Conservation (phyloP, 2,797 vertebrate species). For the Sarcophilus harrisii region DNA sequence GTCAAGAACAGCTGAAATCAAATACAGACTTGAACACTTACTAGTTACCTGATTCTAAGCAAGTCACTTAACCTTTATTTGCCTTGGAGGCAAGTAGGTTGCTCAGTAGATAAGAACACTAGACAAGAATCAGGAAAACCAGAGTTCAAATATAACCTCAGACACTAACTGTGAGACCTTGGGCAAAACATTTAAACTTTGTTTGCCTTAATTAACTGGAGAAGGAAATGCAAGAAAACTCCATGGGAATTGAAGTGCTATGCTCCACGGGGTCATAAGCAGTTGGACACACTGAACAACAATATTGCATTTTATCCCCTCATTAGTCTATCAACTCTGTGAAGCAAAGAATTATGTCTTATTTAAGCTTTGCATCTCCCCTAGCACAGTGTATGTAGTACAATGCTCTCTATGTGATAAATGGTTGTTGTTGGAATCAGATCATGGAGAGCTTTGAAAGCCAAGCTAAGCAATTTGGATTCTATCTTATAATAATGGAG, state of each 20-base stretch:
- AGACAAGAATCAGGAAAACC: too few relatives aligned
- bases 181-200: too few relatives aligned
- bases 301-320: background rate
- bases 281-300: background rate
- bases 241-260: background rate
- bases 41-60: background rate
- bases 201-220: background rate
- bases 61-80: background rate
- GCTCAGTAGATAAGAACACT: too few relatives aligned
- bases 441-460: background rate
- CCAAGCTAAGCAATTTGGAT: background rate
- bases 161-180: too few relatives aligned
- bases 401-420: background rate
- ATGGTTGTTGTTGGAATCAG: background rate
- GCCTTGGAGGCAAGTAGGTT: too few relatives aligned
- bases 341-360: background rate
- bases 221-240: background rate
- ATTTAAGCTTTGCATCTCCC: background rate
- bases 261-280: background rate
- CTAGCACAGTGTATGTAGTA: background rate
- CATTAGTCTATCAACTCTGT: background rate
- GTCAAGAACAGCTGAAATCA: background rate
- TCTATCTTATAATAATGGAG: background rate
- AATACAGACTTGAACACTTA: background rate
- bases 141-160: too few relatives aligned